Evolutionary conservation across 2,797 vertebrate genomes (phyloP), one percentile per base, ranked within the genome.

Genomic region (Gymnothorax javanicus): DNA sequence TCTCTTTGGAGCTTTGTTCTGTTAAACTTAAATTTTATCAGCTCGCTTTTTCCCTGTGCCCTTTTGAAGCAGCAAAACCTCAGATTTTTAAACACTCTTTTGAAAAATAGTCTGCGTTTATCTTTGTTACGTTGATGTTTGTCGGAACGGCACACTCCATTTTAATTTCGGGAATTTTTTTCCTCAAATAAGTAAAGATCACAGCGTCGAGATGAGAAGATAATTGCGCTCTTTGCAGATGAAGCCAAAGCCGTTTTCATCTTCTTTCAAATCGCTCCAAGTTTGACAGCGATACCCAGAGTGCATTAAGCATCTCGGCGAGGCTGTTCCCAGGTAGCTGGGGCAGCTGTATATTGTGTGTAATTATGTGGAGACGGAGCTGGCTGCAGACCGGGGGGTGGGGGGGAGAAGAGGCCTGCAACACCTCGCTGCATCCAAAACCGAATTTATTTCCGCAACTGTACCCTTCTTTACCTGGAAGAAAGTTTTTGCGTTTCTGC

Each of bases 401-500:
- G 73, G 7, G 27, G 33, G 62, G 7, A 75, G 7, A 4, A 5
- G 33, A 59, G 60, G 83, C 59, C 17, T 57, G 25, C 73, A 33
- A 54, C 57, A 62, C 59, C 71, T 58, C 77, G 82, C 75, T 84
- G 62, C 43, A 83, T 27, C 84, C 84, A 83, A 86, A 81, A 73
- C 52, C 86, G 88, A 25, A 86, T 90, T 85, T 88, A 86, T 89
- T 85, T 91, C 87, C 84, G 84, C 85, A 13, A 7, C 82, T 64
- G 84, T 83, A 84, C 52, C 33, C 56, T 83, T n/a, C 85, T 86
- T 33, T 6, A 84, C 83, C 88, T 89, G 84, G 89, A 73, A 89
- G 86, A 52, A 23, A 33, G 27, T 84, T 23, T 43, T 87, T 87
- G 71, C 84, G 85, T 75, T 88, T 88, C 17, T 8, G 25, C 69